A percentile compares a stretch with the other conserved stretches of the same genome.
Conservation (phyloP, 2,888 invertebrate genomes). For the Rhabditophanes sp. region DNA sequence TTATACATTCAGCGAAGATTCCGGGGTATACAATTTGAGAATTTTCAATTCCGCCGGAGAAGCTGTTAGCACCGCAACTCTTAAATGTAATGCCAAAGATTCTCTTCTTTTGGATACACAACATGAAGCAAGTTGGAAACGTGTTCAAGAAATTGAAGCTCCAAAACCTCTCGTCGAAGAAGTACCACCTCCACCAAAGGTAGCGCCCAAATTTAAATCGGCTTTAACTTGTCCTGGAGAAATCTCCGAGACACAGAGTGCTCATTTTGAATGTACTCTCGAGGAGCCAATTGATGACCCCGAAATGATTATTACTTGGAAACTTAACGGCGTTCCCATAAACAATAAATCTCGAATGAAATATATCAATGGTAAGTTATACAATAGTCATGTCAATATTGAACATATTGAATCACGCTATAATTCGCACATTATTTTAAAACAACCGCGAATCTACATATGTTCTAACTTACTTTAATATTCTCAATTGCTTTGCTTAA, state of each 20-base stretch:
- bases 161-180: slow-evolving; percentile 25
- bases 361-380: slow-evolving; percentile 67
- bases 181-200: slow-evolving; percentile 16
- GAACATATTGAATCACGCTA: too few relatives aligned
- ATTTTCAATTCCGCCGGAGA: slow-evolving; percentile 80
- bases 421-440: too few relatives aligned
- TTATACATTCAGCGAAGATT: slow-evolving; percentile 63
- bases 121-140: slow-evolving; percentile 75
- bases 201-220: slow-evolving; percentile 26
- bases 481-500: too few relatives aligned
- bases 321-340: slow-evolving; percentile 71
- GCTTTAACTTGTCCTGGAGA: slow-evolving; percentile 54
- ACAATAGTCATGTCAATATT: too few relatives aligned
- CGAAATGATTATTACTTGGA: slow-evolving; percentile 66
- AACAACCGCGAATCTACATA: too few relatives aligned
- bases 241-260: slow-evolving; percentile 68
- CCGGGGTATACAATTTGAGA: slow-evolving; percentile 84
- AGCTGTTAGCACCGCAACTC: slow-evolving; percentile 56
- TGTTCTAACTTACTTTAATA: too few relatives aligned
- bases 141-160: slow-evolving; percentile 46
- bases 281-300: slow-evolving; percentile 60
- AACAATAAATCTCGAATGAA: slow-evolving; percentile 72
- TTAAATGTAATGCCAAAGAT: slow-evolving; percentile 26
- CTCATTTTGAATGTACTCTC: slow-evolving; percentile 81
- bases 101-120: slow-evolving; percentile 72